Base-by-base conservation (phyloP, 1,140 invertebrate species). In the Eurosta solidaginis region DNA sequence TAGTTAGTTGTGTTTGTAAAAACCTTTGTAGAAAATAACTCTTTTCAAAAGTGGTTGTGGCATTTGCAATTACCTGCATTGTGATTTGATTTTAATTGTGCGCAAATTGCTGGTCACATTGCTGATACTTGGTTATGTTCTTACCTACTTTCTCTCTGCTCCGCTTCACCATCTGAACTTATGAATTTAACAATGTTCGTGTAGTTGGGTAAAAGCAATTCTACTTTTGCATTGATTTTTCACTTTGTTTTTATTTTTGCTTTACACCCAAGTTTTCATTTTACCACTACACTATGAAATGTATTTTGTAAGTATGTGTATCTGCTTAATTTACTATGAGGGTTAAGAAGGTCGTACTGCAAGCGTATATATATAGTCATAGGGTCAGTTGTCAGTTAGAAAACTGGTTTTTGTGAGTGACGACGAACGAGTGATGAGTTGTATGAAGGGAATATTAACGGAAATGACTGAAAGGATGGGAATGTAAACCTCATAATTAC, bases 101-200 rank as follows among this genome's bases (percentile, higher is more conserved):
- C 59, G 33, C 59, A 68, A 68, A 68, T 68, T 68, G 59, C 59
- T 68, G 59, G 59, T 68, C 59, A 68, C 33, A 68, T 68, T 68
- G n/a, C 59, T 40, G 59, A 17, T 22, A 40, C 33, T 36, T 9
- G n/a, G n/a, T n/a, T 17, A 3, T 12, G 14, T 17, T 47, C n/a
- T n/a, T n/a, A n/a, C n/a, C n/a, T n/a, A n/a, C n/a, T n/a, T n/a
- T n/a, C n/a, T n/a, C n/a, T n/a, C n/a, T 47, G 14, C 45, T 47
- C 4, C 3, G n/a, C 3, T n/a, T 14, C 45, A 9, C 7, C 9
- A 12, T n/a, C 45, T 14, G 12, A 22, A 33, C 29, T 68, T 33
- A 68, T 68, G 40, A 68, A 68, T 68, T 68, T 22, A 27, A 42
- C 33, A n/a, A 27, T 68, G 7, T 22, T 4, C 0, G 10, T 20